These are phyloP conservation scores for Drosophila teissieri DNA, from an alignment of 1,140 invertebrate genomes.

Conservation along the genomic window DNA sequence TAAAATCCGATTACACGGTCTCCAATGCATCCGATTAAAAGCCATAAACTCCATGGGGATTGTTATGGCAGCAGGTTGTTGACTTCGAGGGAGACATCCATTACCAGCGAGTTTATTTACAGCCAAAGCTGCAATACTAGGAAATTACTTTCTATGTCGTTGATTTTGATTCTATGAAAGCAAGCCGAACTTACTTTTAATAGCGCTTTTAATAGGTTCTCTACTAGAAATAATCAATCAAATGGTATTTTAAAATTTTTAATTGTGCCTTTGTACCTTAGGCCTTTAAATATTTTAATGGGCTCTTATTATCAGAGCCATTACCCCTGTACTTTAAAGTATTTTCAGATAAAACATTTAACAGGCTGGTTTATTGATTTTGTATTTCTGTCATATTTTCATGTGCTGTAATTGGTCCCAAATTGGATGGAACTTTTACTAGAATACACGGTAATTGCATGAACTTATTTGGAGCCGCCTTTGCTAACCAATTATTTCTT, in stretches of 20 bases:
- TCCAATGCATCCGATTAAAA: conserved; percentile 27
- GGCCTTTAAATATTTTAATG: not conserved
- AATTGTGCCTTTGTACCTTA: not conserved
- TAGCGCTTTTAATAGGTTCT: not conserved
- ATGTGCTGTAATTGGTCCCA: conserved; percentile 35
- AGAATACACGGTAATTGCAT: conserved; percentile 88
- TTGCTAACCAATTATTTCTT: conserved; percentile 49
- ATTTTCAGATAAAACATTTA: conserved; percentile 1
- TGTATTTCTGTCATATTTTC: conserved; percentile 39
- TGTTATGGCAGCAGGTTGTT: conserved; percentile 33
- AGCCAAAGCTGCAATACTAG: not conserved
- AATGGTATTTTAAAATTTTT: not conserved
- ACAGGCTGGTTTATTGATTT: conserved; percentile 38
- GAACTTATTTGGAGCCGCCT: conserved; percentile 20
- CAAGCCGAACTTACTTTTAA: not conserved
- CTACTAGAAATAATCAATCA: too few relatives aligned
- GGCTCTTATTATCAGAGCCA: not conserved
- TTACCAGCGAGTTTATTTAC: conserved; percentile 13
- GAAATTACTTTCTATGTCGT: not conserved
- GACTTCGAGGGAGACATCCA: conserved; percentile 12
- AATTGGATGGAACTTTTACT: conserved; percentile 31
- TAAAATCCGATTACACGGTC: conserved; percentile 37
- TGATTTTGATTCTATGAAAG: too few relatives aligned
- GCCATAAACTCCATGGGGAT: conserved; percentile 20
- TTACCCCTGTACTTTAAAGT: not conserved